These are phyloP conservation scores for Papilio elwesi DNA, from an alignment of 2,888 invertebrate genomes.

Conservation along the genomic window DNA sequence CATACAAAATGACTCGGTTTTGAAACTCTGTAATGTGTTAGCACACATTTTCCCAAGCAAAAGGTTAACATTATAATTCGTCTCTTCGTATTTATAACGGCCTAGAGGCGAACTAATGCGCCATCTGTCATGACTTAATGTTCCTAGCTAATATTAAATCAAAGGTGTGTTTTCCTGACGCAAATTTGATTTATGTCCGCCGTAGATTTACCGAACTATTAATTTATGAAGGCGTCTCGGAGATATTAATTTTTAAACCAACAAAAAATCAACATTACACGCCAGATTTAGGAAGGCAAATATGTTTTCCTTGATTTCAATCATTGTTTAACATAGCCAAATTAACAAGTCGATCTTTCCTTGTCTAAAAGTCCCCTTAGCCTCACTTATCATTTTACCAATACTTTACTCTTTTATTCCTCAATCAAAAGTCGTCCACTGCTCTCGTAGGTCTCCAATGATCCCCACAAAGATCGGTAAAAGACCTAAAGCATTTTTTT, in stretches of 20 bases:
- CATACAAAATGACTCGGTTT: constrained; percentile 53
- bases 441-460: no score
- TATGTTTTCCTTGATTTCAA: no score
- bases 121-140: constrained; percentile 28
- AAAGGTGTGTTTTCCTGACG: constrained; percentile 20
- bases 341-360: no score
- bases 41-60: constrained; percentile 65
- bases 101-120: constrained; percentile 19
- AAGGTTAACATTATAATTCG: constrained; percentile 71
- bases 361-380: no score
- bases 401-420: no score
- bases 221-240: constrained; percentile 3
- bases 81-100: constrained; percentile 40
- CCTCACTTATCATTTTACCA: no score
- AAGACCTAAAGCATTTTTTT: no score
- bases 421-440: no score
- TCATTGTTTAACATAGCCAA: no score
- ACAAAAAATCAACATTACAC: no score
- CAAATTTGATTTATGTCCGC: constrained; percentile 23
- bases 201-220: constrained; percentile 8
- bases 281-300: no score
- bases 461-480: no score
- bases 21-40: constrained; percentile 54
- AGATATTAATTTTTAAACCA: neutral
- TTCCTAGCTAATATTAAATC: constrained; percentile 29